Evolutionary conservation across 2,797 vertebrate genomes (phyloP), one percentile per base, ranked within the genome.

Genomic region (Fistularia tabacaria): DNA sequence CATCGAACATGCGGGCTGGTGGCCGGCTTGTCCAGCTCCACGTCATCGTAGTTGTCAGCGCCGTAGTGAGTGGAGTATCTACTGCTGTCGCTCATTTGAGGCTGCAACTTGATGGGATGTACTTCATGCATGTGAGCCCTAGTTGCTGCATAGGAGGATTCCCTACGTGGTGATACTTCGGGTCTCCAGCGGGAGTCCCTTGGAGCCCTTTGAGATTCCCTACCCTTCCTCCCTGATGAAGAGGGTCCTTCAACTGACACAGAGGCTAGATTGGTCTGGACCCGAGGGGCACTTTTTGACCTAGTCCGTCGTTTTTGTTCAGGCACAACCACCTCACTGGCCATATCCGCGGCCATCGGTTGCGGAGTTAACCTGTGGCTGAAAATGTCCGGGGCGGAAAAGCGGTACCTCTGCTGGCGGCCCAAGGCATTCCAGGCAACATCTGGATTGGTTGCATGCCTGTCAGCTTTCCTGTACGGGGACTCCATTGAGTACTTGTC

Each of bases 61-160:
- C 91, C 76, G 46, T 93, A 95, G 40, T 93, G 87, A 0, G 95
- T 91, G 6, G 94, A 93, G 59, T 95, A 93, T 77, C 92, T 90
- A 65, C 91, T 92, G 38, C 90, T 75, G n/a, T 94, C 93, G 45
- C 89, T 85, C 36, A 91, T 91, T 79, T 97, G 96, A 0, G 96
- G 96, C 86, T 97, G 96, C 63, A 98, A 86, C 70, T 97, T 97
- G 81, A 96, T 93, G 50, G 95, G 95, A 62, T 97, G 95, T 47
- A 97, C 91, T 62, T 97, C 95, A 15, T 93, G 94, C 73, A 94
- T 88, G 36, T 94, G 86, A 0, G 86, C 88, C 69, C 91, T 88
- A 57, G 90, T 83, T 3, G 93, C 86, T 4, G 87, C 80, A 44
- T 92, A 88, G 15, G 88, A 76, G 6, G 85, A 78, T 37, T 97